Evolutionary conservation across 2,888 invertebrate species (phyloP).

Genomic region (Uloborus plumipes): DNA sequence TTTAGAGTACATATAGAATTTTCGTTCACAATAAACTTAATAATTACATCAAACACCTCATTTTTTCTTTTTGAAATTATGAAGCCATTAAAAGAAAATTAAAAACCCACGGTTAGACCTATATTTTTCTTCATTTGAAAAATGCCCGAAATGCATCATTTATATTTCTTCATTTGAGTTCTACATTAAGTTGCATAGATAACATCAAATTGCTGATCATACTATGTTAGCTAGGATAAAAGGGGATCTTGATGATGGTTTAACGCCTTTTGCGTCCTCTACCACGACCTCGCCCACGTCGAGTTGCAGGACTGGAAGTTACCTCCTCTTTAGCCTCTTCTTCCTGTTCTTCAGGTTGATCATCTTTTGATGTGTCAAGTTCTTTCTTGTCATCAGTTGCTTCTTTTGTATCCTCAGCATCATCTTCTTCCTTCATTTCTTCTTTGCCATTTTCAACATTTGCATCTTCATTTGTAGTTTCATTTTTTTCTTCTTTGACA

Average conservation of each 20-base stretch:
- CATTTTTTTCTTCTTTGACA: slow-evolving; percentile 27
- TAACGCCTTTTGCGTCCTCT: slow-evolving; percentile 59
- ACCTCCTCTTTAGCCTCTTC: slow-evolving; percentile 45
- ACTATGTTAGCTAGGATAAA: slow-evolving; percentile 14
- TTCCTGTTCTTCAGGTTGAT: slow-evolving; percentile 47
- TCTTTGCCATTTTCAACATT: slow-evolving; percentile 49
- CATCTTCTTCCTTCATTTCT: slow-evolving; percentile 35
- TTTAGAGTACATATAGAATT: neutral
- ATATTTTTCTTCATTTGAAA: too few species aligned
- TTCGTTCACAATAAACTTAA: neutral
- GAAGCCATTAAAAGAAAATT: too few species aligned
- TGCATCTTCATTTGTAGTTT: slow-evolving; percentile 18
- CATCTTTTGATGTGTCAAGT: slow-evolving; percentile 39
- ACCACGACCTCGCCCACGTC: slow-evolving; percentile 55
- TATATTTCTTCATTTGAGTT: neutral
- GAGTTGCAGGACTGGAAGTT: slow-evolving; percentile 41
- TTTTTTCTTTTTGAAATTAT: too few species aligned
- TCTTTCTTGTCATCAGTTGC: slow-evolving; percentile 40
- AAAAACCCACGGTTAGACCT: too few species aligned
- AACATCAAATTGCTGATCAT: slow-evolving; percentile 16
- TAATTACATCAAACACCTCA: too few species aligned
- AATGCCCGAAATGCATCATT: neutral
- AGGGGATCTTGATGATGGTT: neutral
- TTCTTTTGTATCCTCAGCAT: slow-evolving; percentile 36
- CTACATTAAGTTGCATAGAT: slow-evolving; percentile 13